Conservation (phyloP, 2,113 vertebrate genomes). For the Apteryx owenii region DNA sequence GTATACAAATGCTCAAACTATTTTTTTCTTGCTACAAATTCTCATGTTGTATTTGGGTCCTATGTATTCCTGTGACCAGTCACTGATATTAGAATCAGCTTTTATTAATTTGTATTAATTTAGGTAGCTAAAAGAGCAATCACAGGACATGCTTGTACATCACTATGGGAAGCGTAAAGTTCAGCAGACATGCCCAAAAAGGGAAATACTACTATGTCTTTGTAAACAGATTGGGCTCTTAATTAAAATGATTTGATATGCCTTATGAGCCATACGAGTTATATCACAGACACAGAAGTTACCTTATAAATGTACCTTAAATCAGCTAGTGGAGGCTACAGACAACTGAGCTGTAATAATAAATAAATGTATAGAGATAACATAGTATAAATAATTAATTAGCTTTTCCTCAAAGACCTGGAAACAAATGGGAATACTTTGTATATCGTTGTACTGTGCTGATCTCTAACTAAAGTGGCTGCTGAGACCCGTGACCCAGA, state of each 20-base stretch:
- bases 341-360: constrained; percentile 41
- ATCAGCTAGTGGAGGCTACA: constrained; percentile 19
- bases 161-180: neutral
- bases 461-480: constrained; percentile 36
- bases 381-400: constrained; percentile 46
- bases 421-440: constrained; percentile 36
- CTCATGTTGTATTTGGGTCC: neutral
- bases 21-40: neutral
- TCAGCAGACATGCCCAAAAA: neutral
- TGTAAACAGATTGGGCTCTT: neutral
- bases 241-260: constrained; percentile 33
- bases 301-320: constrained; percentile 46
- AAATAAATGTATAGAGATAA: constrained; percentile 40
- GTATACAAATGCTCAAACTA: neutral
- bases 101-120: neutral
- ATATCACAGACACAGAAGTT: neutral
- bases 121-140: neutral
- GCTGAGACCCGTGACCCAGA: constrained; percentile 50
- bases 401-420: constrained; percentile 38
- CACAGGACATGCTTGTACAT: neutral
- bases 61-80: neutral
- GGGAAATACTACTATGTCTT: neutral
- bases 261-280: constrained; percentile 23
- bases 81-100: neutral
- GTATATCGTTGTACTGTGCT: neutral